phyloP scores from a whole-genome alignment of 2,113 vertebrate species.

The Centrocercus urophasianus region DNA sequence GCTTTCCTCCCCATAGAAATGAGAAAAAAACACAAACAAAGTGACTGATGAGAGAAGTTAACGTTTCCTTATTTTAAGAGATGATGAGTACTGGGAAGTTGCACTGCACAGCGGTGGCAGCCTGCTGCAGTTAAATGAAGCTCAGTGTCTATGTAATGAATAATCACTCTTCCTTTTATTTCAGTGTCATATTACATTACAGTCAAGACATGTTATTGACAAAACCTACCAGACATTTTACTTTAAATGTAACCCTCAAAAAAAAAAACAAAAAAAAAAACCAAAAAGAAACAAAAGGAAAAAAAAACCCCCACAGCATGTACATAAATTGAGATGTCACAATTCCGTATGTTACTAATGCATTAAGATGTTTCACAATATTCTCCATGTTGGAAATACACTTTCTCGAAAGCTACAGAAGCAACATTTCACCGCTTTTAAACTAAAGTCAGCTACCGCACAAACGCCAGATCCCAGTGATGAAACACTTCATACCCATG shows the following conservation, averaged over 20 bases:
- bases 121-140: constrained; percentile 53
- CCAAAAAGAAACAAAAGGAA: background rate
- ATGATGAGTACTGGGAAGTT: background rate
- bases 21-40: background rate
- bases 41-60: background rate
- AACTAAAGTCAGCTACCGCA: constrained; percentile 24
- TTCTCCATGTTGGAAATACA: constrained; percentile 36
- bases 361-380: constrained; percentile 36
- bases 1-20: background rate
- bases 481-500: background rate
- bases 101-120: background rate
- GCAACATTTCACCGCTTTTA: constrained; percentile 21
- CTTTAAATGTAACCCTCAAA: constrained; percentile 54
- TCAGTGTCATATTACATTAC: constrained; percentile 70
- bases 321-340: constrained; percentile 48
- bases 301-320: constrained; percentile 22
- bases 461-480: background rate
- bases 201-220: constrained; percentile 71
- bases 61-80: background rate
- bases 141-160: constrained; percentile 51
- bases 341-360: constrained; percentile 13
- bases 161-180: constrained; percentile 76
- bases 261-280: background rate
- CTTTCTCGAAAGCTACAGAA: constrained; percentile 30
- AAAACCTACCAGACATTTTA: constrained; percentile 73